Evolutionary conservation across 2,797 vertebrate species (phyloP).

Genomic region (Leucoraja ocellata): DNA sequence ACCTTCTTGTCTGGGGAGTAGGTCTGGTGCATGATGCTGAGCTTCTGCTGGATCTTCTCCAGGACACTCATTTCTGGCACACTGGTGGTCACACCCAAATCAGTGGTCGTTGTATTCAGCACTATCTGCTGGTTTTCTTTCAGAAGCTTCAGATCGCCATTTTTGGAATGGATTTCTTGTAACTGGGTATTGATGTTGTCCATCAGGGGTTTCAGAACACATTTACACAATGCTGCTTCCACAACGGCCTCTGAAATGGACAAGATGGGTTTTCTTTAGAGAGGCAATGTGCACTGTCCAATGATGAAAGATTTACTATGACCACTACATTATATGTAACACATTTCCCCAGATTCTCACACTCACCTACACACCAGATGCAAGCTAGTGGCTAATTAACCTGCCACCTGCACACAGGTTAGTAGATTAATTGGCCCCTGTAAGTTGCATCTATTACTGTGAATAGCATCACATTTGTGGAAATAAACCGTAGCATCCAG

Average conservation of each 20-base stretch:
- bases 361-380: too few relatives aligned
- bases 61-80: constrained; percentile 76
- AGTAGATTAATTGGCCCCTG: too few relatives aligned
- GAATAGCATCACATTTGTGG: too few relatives aligned
- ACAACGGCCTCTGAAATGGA: constrained; percentile 71
- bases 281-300: neutral
- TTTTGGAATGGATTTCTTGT: constrained; percentile 67
- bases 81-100: constrained; percentile 80
- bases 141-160: constrained; percentile 68
- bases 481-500: too few relatives aligned
- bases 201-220: constrained; percentile 85
- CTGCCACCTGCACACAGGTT: too few relatives aligned
- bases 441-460: too few relatives aligned
- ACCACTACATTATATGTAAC: neutral
- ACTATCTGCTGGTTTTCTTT: constrained; percentile 77
- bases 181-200: constrained; percentile 72
- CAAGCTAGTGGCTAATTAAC: too few relatives aligned
- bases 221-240: constrained; percentile 84
- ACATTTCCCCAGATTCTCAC: too few relatives aligned
- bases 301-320: neutral
- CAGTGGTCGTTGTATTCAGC: constrained; percentile 82
- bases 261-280: neutral
- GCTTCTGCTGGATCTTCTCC: constrained; percentile 86
- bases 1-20: constrained; percentile 96
- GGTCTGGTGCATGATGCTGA: constrained; percentile 74